These are phyloP conservation scores for Neoarius graeffei DNA, from an alignment of 2,113 vertebrate genomes.

Conservation along the genomic window DNA sequence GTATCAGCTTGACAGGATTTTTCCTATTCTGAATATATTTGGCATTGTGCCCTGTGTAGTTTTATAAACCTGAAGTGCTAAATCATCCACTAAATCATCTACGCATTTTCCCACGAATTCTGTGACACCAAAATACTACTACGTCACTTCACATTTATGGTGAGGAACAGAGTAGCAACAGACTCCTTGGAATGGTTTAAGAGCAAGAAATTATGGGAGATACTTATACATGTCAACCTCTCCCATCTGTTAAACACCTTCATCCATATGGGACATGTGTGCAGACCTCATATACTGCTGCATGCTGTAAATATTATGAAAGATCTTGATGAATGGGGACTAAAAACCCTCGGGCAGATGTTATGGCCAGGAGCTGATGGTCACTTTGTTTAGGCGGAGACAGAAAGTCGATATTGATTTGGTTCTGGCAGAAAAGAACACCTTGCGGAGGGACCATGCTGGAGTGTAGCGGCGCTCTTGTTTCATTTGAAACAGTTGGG, in stretches of 20 bases:
- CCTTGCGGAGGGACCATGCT: slow-evolving; percentile 60
- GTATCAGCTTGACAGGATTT: slow-evolving; percentile 12
- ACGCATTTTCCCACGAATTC: slow-evolving; percentile 48
- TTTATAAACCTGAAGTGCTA: not conserved
- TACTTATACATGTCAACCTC: slow-evolving; percentile 37
- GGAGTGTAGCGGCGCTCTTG: slow-evolving; percentile 52
- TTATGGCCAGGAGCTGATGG: slow-evolving; percentile 57
- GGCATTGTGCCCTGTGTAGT: not conserved
- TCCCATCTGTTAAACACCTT: slow-evolving; percentile 32
- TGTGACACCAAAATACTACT: slow-evolving; percentile 1
- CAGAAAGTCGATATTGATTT: slow-evolving; percentile 65
- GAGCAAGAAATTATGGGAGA: slow-evolving; percentile 35
- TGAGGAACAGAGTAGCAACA: slow-evolving; percentile 19
- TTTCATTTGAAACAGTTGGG: slow-evolving; percentile 54
- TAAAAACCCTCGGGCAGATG: slow-evolving; percentile 58
- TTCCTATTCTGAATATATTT: slow-evolving; percentile 16
- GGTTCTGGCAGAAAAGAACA: slow-evolving; percentile 50
- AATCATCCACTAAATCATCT: not conserved
- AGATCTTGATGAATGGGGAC: slow-evolving; percentile 48
- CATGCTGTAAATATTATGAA: slow-evolving; percentile 66
- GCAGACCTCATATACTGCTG: slow-evolving; percentile 54
- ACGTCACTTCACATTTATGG: slow-evolving; percentile 16
- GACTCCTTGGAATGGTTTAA: slow-evolving; percentile 39
- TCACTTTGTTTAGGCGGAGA: slow-evolving; percentile 35
- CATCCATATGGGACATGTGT: slow-evolving; percentile 25